phyloP scores from a whole-genome alignment of 2,797 vertebrate genomes.

The Numenius phaeopus region DNA sequence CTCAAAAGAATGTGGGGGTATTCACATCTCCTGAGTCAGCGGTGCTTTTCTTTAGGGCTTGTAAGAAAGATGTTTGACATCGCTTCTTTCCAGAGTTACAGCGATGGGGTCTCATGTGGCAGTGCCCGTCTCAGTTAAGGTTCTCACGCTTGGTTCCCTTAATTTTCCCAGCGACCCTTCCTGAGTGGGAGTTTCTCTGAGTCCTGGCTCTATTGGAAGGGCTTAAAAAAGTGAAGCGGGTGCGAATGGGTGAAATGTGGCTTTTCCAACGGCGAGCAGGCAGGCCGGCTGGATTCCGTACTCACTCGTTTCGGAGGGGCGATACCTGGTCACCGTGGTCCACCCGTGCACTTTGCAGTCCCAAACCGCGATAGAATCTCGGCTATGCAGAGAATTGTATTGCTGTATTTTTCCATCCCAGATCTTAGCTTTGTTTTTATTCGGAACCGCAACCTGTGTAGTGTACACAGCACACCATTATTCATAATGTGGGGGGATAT shows the following conservation, averaged over 20 bases:
- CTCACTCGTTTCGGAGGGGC: fast-evolving
- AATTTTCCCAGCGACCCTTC: not conserved
- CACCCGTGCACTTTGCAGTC: not conserved
- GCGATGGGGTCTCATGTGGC: not conserved
- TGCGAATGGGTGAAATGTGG: not conserved
- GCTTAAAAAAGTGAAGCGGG: not conserved
- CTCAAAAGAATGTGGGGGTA: not conserved
- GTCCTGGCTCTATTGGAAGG: not conserved
- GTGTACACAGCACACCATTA: conserved; percentile 14
- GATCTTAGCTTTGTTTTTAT: conserved; percentile 20
- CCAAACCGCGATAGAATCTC: not conserved
- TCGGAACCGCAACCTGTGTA: conserved; percentile 36
- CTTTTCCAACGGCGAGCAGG: not conserved
- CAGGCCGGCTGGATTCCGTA: not conserved
- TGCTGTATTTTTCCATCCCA: not conserved
- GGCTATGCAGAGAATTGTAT: not conserved
- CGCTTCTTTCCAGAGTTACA: not conserved
- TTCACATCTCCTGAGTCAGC: not conserved
- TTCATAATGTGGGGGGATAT: not conserved
- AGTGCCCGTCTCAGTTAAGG: not conserved
- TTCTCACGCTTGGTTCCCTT: not conserved
- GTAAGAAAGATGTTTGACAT: not conserved
- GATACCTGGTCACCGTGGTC: fast-evolving
- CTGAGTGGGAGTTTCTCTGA: not conserved
- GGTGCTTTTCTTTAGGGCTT: not conserved